phyloP scores from a whole-genome alignment of 2,888 invertebrate genomes.

The Trisateles emortualis region DNA sequence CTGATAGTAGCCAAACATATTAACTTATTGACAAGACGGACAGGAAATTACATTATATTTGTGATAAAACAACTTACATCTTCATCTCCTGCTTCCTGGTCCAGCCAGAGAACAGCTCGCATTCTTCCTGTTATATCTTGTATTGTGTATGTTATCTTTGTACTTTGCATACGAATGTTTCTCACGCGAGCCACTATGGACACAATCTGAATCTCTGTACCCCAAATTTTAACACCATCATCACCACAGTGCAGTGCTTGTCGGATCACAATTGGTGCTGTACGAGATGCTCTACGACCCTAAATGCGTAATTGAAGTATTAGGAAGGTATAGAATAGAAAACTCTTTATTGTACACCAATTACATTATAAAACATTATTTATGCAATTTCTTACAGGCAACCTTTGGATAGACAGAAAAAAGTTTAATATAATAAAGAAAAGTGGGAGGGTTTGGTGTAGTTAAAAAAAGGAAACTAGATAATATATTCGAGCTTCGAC shows the following conservation, averaged over 20 bases:
- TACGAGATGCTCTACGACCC: slow-evolving; percentile 79
- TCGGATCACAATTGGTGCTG: slow-evolving; percentile 81
- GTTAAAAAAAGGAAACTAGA: too few species aligned
- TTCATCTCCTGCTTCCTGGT: slow-evolving; percentile 82
- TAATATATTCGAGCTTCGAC: too few species aligned
- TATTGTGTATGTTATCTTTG: slow-evolving; percentile 82
- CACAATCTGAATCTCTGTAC: slow-evolving; percentile 81
- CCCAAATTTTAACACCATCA: slow-evolving; percentile 84
- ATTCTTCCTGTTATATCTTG: slow-evolving; percentile 84
- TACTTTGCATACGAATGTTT: slow-evolving; percentile 80
- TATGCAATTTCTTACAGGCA: too few species aligned
- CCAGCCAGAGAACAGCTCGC: slow-evolving; percentile 81
- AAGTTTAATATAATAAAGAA: too few species aligned
- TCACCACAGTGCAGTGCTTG: slow-evolving; percentile 81
- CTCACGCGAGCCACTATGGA: slow-evolving; percentile 75
- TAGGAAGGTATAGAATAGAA: too few species aligned
- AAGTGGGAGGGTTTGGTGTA: background rate
- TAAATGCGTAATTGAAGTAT: too few species aligned
- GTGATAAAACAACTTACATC: slow-evolving; percentile 63
- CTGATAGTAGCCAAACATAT: too few species aligned
- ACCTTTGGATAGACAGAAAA: too few species aligned
- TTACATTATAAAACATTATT: too few species aligned
- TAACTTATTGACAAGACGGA: too few species aligned
- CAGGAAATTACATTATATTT: too few species aligned
- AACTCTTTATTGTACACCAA: too few species aligned